These are phyloP conservation scores for Hapalemur alaotrensis DNA, from an alignment of 2,797 vertebrate species.

Conservation along the genomic window DNA sequence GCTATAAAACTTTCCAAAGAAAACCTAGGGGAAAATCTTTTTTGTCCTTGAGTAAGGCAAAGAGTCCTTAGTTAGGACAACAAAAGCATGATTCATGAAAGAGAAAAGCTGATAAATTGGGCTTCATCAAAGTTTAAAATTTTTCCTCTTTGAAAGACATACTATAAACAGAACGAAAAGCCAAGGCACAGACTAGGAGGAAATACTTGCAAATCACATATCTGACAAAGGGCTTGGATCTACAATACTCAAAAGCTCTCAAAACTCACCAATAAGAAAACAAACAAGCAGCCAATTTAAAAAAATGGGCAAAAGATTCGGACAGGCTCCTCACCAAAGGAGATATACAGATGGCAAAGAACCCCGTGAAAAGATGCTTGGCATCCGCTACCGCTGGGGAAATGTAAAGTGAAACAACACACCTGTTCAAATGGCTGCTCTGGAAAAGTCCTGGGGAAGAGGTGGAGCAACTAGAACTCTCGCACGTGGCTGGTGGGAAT, in stretches of 20 bases:
- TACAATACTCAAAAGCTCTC: not conserved
- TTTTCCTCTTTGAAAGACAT: not conserved
- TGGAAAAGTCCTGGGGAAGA: too few relatives aligned
- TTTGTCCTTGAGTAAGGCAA: not conserved
- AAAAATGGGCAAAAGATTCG: rapidly evolving
- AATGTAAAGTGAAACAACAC: not conserved
- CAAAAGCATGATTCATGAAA: not conserved
- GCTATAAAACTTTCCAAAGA: too few relatives aligned
- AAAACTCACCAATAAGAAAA: not conserved
- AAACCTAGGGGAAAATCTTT: not conserved
- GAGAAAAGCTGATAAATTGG: not conserved
- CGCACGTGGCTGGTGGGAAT: rapidly evolving
- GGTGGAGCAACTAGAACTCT: rapidly evolving
- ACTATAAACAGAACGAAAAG: not conserved
- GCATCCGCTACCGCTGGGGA: rapidly evolving
- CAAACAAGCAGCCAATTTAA: not conserved
- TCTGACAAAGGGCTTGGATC: not conserved
- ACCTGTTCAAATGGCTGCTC: not conserved
- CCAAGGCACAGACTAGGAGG: not conserved
- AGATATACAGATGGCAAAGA: not conserved
- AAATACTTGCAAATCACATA: not conserved
- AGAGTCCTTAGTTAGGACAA: not conserved
- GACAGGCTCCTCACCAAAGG: not conserved
- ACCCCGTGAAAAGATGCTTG: rapidly evolving
- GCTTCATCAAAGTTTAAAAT: not conserved